Base-by-base conservation (phyloP, 2,888 invertebrate species). In the Phengaris alcon region DNA sequence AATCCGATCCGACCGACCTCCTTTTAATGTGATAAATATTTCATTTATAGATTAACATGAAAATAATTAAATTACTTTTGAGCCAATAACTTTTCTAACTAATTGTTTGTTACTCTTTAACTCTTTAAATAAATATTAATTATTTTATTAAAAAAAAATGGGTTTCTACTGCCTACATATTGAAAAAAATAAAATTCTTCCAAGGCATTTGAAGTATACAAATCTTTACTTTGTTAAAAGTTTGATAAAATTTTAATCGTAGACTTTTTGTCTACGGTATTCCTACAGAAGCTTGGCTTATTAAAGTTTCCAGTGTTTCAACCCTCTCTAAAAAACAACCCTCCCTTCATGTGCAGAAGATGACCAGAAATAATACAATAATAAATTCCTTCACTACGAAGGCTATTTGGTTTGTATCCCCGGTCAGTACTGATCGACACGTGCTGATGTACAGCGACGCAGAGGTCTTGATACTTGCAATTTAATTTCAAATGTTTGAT, bases 1-100 rank as follows among this genome's bases (percentile, higher is more conserved):
- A 82, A 86, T 87, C 83, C 84, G 85, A 83, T 88, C 87, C 87
- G 86, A 87, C 87, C 87, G 86, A 87, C 85, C 84, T 83, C 86
- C 90, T 87, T 91, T 90, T 91, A 87, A 89, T 89, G 90, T 89
- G 87, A 89, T 90, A 89, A 88, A 84, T 83, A 78, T 77, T 78
- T 79, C 12, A 64, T 64, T 44, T 35, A 44, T 44, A 64, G 64
- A 44, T 64, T 35, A 64, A 64, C 64, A 35, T 5, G 64, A 64
- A 64, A 64, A 64, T 59, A 59, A 59, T 59, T 64, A 44, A 64
- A 64, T 44, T 64, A 13, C 35, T 12, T 44, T 44, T 35, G 6
- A 64, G 8, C 12, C 59, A 64, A 10, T 59, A 59, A 22, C 22
- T 64, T 64, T 57, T 64, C 35, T 64, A 12, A 64, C 12, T 6